Evolutionary conservation across 1,140 invertebrate genomes (phyloP), one percentile per base, ranked within the genome.

Genomic region (Euglossa dilemma): DNA sequence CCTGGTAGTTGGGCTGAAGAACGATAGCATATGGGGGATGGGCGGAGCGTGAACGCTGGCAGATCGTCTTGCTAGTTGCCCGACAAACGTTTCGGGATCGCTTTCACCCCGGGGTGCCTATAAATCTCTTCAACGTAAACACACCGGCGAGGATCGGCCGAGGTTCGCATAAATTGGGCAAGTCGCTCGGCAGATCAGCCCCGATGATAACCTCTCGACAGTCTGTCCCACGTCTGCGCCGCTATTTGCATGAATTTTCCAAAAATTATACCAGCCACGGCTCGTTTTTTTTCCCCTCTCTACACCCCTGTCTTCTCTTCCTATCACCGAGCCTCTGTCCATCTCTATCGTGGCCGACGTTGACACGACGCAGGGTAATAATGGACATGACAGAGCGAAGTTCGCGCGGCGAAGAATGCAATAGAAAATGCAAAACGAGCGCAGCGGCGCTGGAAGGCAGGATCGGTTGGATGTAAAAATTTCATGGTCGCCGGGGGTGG

Each of bases 161-260:
- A 78, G 54, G 59, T 81, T 70, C 91, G 85, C 81, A 91, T 91
- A 90, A 92, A 92, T 92, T 91, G 90, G 80, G 90, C 77, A 86
- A 80, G 87, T 75, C 82, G 75, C 72, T 69, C 76, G 74, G 78
- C 81, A 85, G 90, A 92, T 86, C 90, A 87, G 84, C 85, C 56
- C 75, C 74, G 54, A 52, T 85, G 91, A 91, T 91, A 92, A 90
- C 88, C 91, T 86, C 86, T 85, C 90, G 90, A 89, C 88, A 83
- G 91, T 90, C 87, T 91, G 87, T 91, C 63, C 84, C 67, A 45
- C 61, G 79, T 87, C 56, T 80, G 25, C 70, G 45, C 59, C 23
- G 59, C 76, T 85, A 79, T 88, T 88, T 83, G 76, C 80, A 87
- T 76, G 72, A 76, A 83, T 85, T 88, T 81, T 74, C 73, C 18